Evolutionary conservation across 2,113 vertebrate genomes (phyloP).

Genomic region (Marcusenius ussheri): DNA sequence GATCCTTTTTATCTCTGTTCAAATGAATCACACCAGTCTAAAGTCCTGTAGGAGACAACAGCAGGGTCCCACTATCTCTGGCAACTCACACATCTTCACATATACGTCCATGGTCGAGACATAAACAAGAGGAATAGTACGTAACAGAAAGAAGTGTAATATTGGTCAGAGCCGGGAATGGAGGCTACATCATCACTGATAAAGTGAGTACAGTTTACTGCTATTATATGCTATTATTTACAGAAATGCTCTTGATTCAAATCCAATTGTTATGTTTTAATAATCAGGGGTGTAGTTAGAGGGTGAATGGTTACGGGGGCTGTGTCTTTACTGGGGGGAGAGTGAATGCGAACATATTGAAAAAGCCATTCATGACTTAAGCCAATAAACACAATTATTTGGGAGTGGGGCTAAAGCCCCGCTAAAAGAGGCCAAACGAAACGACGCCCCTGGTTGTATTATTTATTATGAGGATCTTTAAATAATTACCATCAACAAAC

Average conservation of each 20-base stretch:
- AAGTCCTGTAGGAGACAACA: background rate
- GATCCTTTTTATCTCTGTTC: conserved; percentile 5
- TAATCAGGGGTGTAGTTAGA: background rate
- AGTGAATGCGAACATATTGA: background rate
- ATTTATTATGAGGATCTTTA: background rate
- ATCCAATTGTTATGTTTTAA: background rate
- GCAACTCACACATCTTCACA: background rate
- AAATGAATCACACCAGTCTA: conserved; percentile 15
- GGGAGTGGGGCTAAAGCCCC: background rate
- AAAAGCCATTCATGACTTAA: background rate
- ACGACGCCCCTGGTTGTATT: background rate
- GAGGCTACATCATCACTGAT: conserved; percentile 57
- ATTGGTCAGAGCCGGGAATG: conserved; percentile 41
- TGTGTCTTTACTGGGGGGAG: background rate
- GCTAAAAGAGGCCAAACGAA: background rate
- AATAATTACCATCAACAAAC: background rate
- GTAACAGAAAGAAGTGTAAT: background rate
- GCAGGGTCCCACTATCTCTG: background rate
- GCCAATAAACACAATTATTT: background rate
- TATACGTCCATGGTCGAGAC: background rate
- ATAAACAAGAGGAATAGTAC: background rate
- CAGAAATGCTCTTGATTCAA: background rate
- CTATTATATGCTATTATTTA: background rate
- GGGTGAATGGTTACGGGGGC: background rate
- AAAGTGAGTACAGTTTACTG: conserved; percentile 53